These are phyloP conservation scores for Fissipunctia ypsillon DNA, from an alignment of 2,888 invertebrate species.

Conservation along the genomic window DNA sequence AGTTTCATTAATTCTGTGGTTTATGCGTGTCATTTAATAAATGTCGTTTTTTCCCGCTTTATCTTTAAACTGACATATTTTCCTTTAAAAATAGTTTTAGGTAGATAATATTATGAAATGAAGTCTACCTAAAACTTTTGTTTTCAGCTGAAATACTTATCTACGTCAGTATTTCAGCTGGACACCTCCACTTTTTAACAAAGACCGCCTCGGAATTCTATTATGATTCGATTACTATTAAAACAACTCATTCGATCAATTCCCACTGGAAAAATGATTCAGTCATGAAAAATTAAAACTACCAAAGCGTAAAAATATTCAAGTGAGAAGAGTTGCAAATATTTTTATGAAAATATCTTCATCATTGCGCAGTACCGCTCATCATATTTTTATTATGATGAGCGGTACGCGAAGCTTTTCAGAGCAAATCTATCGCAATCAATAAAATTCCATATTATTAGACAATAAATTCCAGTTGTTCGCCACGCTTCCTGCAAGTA, in stretches of 20 bases:
- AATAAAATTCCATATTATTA: conserved; percentile 34
- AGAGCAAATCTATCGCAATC: conserved; percentile 57
- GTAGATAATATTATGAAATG: no score
- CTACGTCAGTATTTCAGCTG: neutral
- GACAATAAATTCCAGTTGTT: conserved; percentile 46
- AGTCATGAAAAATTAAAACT: neutral
- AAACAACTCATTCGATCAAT: neutral
- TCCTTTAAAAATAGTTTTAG: neutral
- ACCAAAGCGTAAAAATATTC: neutral
- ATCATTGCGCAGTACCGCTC: neutral
- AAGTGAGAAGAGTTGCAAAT: neutral
- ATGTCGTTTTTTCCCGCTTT: neutral
- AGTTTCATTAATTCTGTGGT: conserved; percentile 23
- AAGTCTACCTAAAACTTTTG: no score
- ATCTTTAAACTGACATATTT: neutral
- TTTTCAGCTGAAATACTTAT: neutral
- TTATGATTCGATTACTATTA: neutral
- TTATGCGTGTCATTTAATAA: conserved; percentile 30
- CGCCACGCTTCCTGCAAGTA: conserved; percentile 39
- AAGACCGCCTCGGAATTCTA: neutral
- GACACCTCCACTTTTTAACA: neutral
- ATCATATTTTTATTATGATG: no score
- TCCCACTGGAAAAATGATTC: neutral
- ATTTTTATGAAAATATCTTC: neutral
- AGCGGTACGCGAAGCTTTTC: conserved; percentile 39